These are phyloP conservation scores for Diadophis punctatus DNA, from an alignment of 2,113 vertebrate species.

Conservation along the genomic window DNA sequence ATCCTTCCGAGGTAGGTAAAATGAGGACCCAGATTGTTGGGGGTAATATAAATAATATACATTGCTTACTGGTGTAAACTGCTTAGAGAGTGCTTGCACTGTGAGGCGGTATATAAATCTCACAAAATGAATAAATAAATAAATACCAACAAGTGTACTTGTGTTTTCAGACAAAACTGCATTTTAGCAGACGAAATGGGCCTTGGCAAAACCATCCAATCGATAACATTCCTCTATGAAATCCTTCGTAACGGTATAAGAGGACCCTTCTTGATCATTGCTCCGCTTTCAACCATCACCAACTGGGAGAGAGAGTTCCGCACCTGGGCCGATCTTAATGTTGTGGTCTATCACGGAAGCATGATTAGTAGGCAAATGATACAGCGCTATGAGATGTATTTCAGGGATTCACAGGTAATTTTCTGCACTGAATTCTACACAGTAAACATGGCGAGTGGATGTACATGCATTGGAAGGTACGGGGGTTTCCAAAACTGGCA, in stretches of 20 bases:
- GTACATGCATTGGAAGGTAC: constrained; percentile 8
- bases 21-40: too few relatives aligned
- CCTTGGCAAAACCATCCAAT: constrained; percentile 98
- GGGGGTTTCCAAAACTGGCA: neutral
- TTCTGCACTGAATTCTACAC: neutral
- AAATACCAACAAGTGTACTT: constrained; percentile 46
- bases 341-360: constrained; percentile 96
- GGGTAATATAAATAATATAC: too few relatives aligned
- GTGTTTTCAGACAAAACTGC: constrained; percentile 87
- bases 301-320: constrained; percentile 98
- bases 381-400: constrained; percentile 98
- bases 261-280: constrained; percentile 94
- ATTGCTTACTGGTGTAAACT: too few relatives aligned
- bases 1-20: too few relatives aligned
- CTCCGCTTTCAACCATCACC: constrained; percentile 95
- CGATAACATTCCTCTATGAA: constrained; percentile 95
- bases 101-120: too few relatives aligned
- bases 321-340: constrained; percentile 92
- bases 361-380: constrained; percentile 98
- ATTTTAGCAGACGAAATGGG: constrained; percentile 99
- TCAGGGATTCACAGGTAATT: constrained; percentile 91
- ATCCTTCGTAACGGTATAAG: constrained; percentile 85
- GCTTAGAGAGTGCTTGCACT: too few relatives aligned
- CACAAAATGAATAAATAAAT: too few relatives aligned
- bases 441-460: neutral